Percentiles rank a stretch among this genome's conserved stretches.
Evolutionary conservation across 2,113 vertebrate genomes (phyloP).

Genomic region (Uria aalge): DNA sequence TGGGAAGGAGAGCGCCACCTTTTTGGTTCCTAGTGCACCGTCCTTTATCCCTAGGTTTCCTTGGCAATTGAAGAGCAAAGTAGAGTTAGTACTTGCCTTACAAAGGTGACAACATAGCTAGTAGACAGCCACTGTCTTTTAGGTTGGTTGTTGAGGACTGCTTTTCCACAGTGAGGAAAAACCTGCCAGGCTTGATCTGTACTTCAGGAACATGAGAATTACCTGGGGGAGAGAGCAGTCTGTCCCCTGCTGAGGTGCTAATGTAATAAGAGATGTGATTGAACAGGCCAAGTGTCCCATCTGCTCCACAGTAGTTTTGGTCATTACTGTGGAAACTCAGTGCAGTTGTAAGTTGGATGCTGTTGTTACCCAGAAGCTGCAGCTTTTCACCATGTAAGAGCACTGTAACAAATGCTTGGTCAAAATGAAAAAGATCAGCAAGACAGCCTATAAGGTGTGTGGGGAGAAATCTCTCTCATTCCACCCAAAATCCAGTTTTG

Average conservation of each 20-base stretch:
- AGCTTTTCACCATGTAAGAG: not conserved
- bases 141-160: not conserved
- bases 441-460: not conserved
- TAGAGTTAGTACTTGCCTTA: not conserved
- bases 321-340: not conserved
- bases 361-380: not conserved
- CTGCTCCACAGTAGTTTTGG: not conserved
- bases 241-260: not conserved
- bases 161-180: not conserved
- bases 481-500: not conserved
- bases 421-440: not conserved
- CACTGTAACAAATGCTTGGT: not conserved
- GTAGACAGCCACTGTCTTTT: not conserved
- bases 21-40: not conserved
- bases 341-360: not conserved
- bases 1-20: not conserved
- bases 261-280: not conserved
- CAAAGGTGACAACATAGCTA: not conserved
- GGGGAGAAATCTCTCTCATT: not conserved
- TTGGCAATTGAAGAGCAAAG: not conserved
- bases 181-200: not conserved
- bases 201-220: not conserved
- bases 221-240: not conserved
- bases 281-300: not conserved
- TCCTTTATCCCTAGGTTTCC: not conserved